phyloP scores from a whole-genome alignment of 2,113 vertebrate genomes.

The Epinephelus fuscoguttatus region DNA sequence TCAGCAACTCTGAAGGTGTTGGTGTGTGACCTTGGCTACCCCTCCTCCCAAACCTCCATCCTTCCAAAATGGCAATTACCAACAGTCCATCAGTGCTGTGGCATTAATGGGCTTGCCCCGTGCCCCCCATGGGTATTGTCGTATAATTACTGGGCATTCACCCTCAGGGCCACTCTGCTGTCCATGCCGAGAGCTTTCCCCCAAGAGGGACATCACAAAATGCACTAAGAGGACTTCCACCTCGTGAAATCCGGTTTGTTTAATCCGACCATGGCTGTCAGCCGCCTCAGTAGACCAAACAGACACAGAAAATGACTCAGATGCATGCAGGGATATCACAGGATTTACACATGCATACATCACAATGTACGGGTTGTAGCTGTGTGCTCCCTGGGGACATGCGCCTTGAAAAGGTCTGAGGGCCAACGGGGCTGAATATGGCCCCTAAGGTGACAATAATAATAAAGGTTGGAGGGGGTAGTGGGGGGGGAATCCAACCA shows the following conservation, averaged over 20 bases:
- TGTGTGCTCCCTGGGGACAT: slow-evolving; percentile 22
- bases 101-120: slow-evolving; percentile 58
- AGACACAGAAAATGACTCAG: background rate
- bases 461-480: slow-evolving; percentile 54
- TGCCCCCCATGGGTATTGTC: slow-evolving; percentile 67
- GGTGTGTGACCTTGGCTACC: slow-evolving; percentile 32
- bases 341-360: slow-evolving; percentile 26
- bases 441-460: slow-evolving; percentile 66
- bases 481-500: slow-evolving; percentile 16
- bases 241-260: slow-evolving; percentile 21
- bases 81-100: slow-evolving; percentile 69
- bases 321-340: slow-evolving; percentile 27
- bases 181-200: slow-evolving; percentile 49
- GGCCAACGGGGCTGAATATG: slow-evolving; percentile 45
- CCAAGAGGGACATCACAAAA: slow-evolving; percentile 29
- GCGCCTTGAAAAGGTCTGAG: slow-evolving; percentile 42
- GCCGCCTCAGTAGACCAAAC: background rate
- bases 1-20: slow-evolving; percentile 57
- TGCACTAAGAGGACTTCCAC: slow-evolving; percentile 10
- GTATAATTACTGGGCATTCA: slow-evolving; percentile 73
- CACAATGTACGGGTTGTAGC: slow-evolving; percentile 17
- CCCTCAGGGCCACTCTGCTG: slow-evolving; percentile 54
- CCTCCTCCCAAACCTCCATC: slow-evolving; percentile 34
- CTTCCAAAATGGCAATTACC: slow-evolving; percentile 62
- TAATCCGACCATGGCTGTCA: slow-evolving; percentile 8